phyloP scores from a whole-genome alignment of 2,797 vertebrate genomes.

The Gymnothorax reevesii region DNA sequence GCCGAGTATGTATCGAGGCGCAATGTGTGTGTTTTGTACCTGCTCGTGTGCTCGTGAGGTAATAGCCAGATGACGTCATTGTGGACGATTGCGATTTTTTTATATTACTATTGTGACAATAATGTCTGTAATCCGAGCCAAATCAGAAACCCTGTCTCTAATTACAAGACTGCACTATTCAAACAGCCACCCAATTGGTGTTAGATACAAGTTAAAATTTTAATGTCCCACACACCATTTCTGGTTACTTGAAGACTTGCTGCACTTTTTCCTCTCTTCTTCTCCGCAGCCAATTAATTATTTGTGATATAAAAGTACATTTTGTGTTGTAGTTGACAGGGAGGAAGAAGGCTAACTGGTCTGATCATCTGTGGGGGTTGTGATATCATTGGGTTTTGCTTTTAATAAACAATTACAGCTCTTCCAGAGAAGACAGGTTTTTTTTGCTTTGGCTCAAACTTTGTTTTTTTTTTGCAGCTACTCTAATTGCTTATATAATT shows the following conservation, averaged over 20 bases:
- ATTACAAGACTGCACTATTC: neutral
- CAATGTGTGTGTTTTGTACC: neutral
- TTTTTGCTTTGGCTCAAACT: neutral
- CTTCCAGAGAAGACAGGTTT: slow-evolving; percentile 8
- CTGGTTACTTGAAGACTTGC: neutral
- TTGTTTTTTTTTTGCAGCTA: neutral
- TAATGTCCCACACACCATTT: neutral
- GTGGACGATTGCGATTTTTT: neutral
- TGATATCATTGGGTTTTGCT: neutral
- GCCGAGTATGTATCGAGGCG: no score
- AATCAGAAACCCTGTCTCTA: neutral
- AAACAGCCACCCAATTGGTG: neutral
- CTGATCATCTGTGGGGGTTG: neutral
- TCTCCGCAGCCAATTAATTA: neutral
- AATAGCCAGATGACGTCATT: slow-evolving; percentile 4
- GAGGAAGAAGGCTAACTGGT: neutral
- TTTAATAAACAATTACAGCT: neutral
- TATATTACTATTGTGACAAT: neutral
- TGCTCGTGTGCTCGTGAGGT: slow-evolving; percentile 18
- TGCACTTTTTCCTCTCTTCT: neutral
- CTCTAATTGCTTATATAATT: neutral
- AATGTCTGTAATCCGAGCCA: neutral
- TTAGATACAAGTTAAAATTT: neutral
- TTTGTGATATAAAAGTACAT: neutral
- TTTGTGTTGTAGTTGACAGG: neutral